These are phyloP conservation scores for Elymnias hypermnestra DNA, from an alignment of 1,140 invertebrate genomes.

Conservation along the genomic window DNA sequence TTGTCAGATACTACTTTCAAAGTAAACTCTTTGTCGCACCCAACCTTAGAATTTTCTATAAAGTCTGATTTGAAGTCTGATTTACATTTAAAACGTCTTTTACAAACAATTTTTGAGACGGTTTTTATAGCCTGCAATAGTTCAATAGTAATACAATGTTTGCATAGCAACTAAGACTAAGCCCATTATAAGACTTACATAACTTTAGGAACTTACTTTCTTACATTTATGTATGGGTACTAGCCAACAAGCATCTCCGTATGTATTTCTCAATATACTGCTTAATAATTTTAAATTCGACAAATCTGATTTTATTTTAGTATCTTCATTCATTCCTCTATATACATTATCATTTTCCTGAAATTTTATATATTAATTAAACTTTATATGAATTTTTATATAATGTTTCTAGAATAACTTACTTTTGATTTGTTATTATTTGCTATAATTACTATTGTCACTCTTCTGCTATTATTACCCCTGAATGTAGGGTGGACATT, in stretches of 20 bases:
- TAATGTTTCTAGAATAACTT: background rate
- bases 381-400: background rate
- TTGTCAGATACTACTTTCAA: background rate
- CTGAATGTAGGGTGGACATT: background rate
- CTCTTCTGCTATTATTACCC: conserved; percentile 1
- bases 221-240: conserved; percentile 38
- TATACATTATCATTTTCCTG: background rate
- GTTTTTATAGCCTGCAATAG: conserved; percentile 20
- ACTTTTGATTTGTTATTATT: conserved; percentile 2
- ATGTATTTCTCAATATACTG: conserved; percentile 25
- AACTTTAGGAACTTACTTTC: conserved; percentile 25
- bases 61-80: conserved; percentile 18
- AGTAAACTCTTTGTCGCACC: conserved; percentile 15
- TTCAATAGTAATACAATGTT: background rate
- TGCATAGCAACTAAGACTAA: background rate
- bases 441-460: conserved; percentile 6
- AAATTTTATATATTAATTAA: background rate
- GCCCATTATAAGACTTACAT: background rate
- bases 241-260: conserved; percentile 36
- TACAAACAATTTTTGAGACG: conserved; percentile 21
- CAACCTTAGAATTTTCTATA: conserved; percentile 10
- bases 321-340: background rate
- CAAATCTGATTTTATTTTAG: background rate
- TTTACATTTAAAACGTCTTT: conserved; percentile 24
- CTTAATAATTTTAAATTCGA: background rate